Evolutionary conservation across 2,888 invertebrate species (phyloP).

Genomic region (Drosophila nigricruria): DNA sequence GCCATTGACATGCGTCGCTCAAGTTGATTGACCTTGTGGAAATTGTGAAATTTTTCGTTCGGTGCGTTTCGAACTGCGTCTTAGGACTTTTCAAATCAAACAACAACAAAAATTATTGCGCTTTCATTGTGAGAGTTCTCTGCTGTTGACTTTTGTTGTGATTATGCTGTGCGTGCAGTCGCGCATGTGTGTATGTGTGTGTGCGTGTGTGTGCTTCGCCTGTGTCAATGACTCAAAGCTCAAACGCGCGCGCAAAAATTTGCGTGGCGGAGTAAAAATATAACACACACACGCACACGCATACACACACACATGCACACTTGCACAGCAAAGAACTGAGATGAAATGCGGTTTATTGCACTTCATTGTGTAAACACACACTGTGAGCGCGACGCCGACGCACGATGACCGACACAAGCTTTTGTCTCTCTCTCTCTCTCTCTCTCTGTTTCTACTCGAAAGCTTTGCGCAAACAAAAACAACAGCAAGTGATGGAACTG

Average conservation of each 20-base stretch:
- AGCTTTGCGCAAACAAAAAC: constrained; percentile 26
- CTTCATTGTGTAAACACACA: constrained; percentile 68
- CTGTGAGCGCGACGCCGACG: constrained; percentile 42
- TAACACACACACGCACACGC: constrained; percentile 21
- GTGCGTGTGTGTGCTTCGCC: constrained; percentile 12
- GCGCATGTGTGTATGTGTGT: constrained; percentile 18
- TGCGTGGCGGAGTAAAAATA: constrained; percentile 60
- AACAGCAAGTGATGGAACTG: constrained; percentile 19
- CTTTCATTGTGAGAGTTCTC: constrained; percentile 24
- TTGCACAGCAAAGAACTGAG: constrained; percentile 32
- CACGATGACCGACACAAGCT: constrained; percentile 35
- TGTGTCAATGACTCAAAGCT: constrained; percentile 74
- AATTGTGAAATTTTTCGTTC: constrained; percentile 43
- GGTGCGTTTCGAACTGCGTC: constrained; percentile 28
- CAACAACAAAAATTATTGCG: constrained; percentile 12
- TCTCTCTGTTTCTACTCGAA: constrained; percentile 4
- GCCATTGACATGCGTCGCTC: constrained; percentile 65
- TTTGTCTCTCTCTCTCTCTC: constrained; percentile 21
- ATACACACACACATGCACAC: neutral
- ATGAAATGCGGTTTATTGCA: constrained; percentile 75
- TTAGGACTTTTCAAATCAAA: constrained; percentile 29
- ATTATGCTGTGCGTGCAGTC: constrained; percentile 24
- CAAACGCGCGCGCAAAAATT: constrained; percentile 72
- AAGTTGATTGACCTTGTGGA: constrained; percentile 76
- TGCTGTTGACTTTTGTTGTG: constrained; percentile 30